Base-by-base conservation (phyloP, 2,888 invertebrate genomes). In the Drosophila maculinotata region DNA sequence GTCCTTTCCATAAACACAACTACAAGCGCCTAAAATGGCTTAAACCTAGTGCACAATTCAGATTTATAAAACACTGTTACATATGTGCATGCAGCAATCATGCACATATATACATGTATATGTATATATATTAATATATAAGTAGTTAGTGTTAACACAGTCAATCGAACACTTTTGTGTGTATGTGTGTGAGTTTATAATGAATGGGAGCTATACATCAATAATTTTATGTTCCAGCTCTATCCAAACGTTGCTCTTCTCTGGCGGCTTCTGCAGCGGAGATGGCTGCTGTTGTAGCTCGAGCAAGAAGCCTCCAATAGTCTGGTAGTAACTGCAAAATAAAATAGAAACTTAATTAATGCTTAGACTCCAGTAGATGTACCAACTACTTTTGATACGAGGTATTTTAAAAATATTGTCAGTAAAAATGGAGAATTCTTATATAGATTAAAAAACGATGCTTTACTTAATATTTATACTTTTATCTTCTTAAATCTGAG, bases 241-340 rank as follows among this genome's bases (percentile, higher is more conserved):
- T 59, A 90, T 83, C 92, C 92, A 92, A 6, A 91, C 86, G 66
- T 91, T 91, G 56, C 89, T 90, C 68, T 90, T 92, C 66, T 89
- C 89, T 10, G 90, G 91, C 49, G 91, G 88, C 49, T 90, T 91
- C 42, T 90, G 90, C 42, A 91, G 76, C n/a, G 91, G 90, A 39
- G 89, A 87, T 10, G 86, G 83, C 53, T 86, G 81, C 59, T 89
- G 84, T 60, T 89, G 89, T 59, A 92, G 88, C 73, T 91, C 90
- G 33, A 76, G 72, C 30, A 92, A 70, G 74, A 92, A 92, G 44
- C 78, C 76, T 25, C 87, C 87, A 28, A 92, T 85, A 12, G 90
- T 90, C 53, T 90, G 90, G 60, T 92, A 92, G 64, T 92, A 92
- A 5, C 92, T 92, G 41, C 0, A 77, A 79, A 76, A 41, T 12